Conservation (phyloP, 2,113 vertebrate species). For the Aphelocoma coerulescens region DNA sequence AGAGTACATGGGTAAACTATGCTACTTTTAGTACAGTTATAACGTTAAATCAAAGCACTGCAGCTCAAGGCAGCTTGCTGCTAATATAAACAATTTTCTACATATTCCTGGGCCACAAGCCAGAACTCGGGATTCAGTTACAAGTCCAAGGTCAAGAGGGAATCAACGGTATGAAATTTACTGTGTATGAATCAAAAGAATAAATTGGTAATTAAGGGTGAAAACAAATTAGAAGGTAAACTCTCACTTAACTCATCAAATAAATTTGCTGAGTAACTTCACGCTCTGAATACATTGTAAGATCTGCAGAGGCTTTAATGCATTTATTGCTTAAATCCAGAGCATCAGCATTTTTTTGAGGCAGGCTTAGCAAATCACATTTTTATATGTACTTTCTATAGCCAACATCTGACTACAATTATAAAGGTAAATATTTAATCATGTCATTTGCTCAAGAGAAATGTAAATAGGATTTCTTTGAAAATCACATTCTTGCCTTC, state of each 20-base stretch:
- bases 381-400: slow-evolving; percentile 39
- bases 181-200: slow-evolving; percentile 83
- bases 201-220: slow-evolving; percentile 84
- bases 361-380: slow-evolving; percentile 42
- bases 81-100: slow-evolving; percentile 93
- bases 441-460: slow-evolving; percentile 42
- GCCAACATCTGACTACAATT: slow-evolving; percentile 61
- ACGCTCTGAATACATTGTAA: slow-evolving; percentile 51
- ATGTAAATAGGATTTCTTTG: slow-evolving; percentile 34
- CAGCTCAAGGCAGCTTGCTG: slow-evolving; percentile 83
- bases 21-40: slow-evolving; percentile 85
- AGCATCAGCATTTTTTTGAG: slow-evolving; percentile 48
- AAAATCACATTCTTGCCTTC: not conserved
- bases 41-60: slow-evolving; percentile 85
- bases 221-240: slow-evolving; percentile 78
- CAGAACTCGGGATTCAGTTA: slow-evolving; percentile 80
- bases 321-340: slow-evolving; percentile 62
- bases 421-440: slow-evolving; percentile 62
- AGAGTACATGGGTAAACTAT: slow-evolving; percentile 87
- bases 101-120: slow-evolving; percentile 83
- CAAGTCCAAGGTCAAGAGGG: slow-evolving; percentile 86
- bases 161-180: slow-evolving; percentile 85
- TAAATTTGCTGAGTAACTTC: slow-evolving; percentile 70
- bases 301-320: slow-evolving; percentile 57
- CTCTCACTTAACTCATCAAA: slow-evolving; percentile 77